Evolutionary conservation across 2,113 vertebrate species (phyloP), one percentile per base, ranked within the genome.

Genomic region (Trogon surrucura): DNA sequence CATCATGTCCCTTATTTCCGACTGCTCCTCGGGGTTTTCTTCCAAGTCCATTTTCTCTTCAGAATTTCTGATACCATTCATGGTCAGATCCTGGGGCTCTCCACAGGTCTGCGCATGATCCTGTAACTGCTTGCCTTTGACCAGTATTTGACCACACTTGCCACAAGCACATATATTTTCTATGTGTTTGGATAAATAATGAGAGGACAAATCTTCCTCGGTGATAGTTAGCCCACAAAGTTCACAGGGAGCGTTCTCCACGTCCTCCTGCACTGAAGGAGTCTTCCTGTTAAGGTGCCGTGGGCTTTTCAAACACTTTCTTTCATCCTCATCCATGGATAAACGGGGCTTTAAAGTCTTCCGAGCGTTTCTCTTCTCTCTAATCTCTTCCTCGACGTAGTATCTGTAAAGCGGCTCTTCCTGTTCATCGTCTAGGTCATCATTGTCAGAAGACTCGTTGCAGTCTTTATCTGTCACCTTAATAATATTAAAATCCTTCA

Each of bases 111-210:
- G 98, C 0, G 99, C 99, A 11, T 99, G 99, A 77, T 99, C 99
- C 97, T 99, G 99, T 34, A 99, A 97, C 96, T 99, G 99, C 62
- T 99, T 98, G 38, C 99, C 99, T 97, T 99, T 99, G 80, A 99
- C 99, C 50, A 99, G 98, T 83, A 99, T 99, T 94, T 99, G 99
- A 81, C 99, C 99, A 18, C 99, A 99, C 72, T 99, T 98, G 29
- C 99, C 99, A 48, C 99, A 99, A 5, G 99, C 99, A 26, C 99
- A 99, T 91, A 99, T 99, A 85, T 99, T 99, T 81, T 99, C 99
- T 96, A 99, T 99, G 97, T 99, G 99, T 96, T 98, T 99, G 95
- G 99, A 99, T 93, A 99, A 98, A 95, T 99, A 99, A 97, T 99
- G 99, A 73, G 98, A 98, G 1, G 99, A 99, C 89, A 98, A 97